Evolutionary conservation across 2,113 vertebrate genomes (phyloP).

Genomic region (Brachypteracias leptosomus): DNA sequence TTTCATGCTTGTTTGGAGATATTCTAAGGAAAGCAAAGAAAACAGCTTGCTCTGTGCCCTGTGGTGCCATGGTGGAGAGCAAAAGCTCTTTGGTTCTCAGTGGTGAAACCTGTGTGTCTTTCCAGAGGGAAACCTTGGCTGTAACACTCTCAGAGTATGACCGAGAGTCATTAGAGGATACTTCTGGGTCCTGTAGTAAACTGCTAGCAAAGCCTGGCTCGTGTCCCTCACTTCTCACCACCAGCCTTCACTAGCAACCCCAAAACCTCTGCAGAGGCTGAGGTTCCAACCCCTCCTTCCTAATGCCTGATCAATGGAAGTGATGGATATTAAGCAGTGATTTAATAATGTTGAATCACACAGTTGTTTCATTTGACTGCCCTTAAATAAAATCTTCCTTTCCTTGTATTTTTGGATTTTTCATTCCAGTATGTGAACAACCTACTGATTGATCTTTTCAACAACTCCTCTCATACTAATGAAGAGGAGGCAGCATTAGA

Average conservation of each 20-base stretch:
- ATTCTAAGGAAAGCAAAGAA: neutral
- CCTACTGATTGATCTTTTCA: neutral
- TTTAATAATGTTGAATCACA: constrained; percentile 8
- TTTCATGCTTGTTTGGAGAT: neutral
- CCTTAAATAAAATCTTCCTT: constrained; percentile 35
- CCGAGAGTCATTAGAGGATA: neutral
- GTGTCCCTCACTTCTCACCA: neutral
- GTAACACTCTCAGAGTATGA: constrained; percentile 18
- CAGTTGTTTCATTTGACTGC: constrained; percentile 12
- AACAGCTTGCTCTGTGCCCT: neutral
- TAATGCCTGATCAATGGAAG: neutral
- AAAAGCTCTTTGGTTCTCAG: neutral
- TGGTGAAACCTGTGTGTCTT: neutral
- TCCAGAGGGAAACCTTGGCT: neutral
- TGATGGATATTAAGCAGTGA: neutral
- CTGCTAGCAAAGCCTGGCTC: neutral
- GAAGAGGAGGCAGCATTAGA: constrained; percentile 26
- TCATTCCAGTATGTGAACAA: neutral
- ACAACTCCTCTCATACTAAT: constrained; percentile 2
- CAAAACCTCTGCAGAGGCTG: neutral
- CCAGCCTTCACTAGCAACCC: neutral
- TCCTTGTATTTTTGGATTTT: constrained; percentile 14
- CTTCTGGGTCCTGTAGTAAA: constrained; percentile 33
- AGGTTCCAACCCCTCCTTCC: neutral
- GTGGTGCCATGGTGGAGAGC: neutral